Conservation (phyloP, 1,140 invertebrate genomes). For the Choristoneura fumiferana region DNA sequence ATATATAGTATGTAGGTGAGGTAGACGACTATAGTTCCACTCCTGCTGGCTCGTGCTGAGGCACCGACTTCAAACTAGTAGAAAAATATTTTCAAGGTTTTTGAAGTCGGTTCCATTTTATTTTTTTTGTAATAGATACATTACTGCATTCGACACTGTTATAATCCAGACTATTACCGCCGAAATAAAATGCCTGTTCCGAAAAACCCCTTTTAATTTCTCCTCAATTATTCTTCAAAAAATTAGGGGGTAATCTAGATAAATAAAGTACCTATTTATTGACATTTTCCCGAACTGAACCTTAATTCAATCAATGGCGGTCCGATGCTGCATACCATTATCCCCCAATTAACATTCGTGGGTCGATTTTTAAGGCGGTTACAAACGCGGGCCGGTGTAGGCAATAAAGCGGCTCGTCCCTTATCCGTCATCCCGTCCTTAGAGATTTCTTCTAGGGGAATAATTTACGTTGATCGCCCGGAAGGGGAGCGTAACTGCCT, state of each 20-base stretch:
- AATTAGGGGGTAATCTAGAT: background rate
- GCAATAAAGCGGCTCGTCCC: conserved; percentile 71
- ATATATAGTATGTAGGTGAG: no score
- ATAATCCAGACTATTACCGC: no score
- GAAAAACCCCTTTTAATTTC: no score
- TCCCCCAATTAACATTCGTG: conserved; percentile 65
- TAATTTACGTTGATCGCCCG: conserved; percentile 63
- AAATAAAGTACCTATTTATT: conserved; percentile 32
- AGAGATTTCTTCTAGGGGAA: conserved; percentile 57
- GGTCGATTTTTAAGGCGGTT: conserved; percentile 64
- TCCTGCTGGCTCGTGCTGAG: no score
- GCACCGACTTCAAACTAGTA: no score
- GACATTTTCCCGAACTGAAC: conserved; percentile 27
- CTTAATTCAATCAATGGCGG: conserved; percentile 59
- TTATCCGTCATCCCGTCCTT: conserved; percentile 74
- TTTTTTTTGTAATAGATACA: no score
- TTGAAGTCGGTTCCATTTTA: no score
- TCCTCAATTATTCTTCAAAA: no score
- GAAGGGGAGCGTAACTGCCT: conserved; percentile 72
- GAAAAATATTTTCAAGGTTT: no score
- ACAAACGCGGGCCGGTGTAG: conserved; percentile 56
- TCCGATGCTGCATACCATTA: conserved; percentile 67
- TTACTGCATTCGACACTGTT: no score
- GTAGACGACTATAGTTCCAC: no score
- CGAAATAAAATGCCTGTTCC: no score